These are phyloP conservation scores for Apodemia hepburni DNA, from an alignment of 2,888 invertebrate species.

Conservation along the genomic window DNA sequence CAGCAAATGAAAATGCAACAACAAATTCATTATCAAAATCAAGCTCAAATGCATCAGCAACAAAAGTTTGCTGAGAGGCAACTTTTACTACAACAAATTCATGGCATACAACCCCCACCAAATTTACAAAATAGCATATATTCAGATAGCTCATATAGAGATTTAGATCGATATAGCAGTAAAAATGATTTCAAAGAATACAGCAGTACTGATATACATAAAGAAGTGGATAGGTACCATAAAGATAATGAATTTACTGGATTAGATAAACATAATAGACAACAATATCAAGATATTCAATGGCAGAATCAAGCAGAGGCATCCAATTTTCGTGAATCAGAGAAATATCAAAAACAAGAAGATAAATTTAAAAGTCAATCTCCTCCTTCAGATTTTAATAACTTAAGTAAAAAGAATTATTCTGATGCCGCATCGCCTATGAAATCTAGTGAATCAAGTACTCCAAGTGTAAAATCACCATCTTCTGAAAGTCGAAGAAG, in stretches of 20 bases:
- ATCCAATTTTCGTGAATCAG: slow-evolving; percentile 51
- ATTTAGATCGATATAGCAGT: slow-evolving; percentile 68
- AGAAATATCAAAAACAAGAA: slow-evolving; percentile 53
- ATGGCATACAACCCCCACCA: slow-evolving; percentile 73
- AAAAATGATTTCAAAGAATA: slow-evolving; percentile 68
- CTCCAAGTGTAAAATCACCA: slow-evolving; percentile 71
- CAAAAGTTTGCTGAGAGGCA: slow-evolving; percentile 83
- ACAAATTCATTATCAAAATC: slow-evolving; percentile 82
- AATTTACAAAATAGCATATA: slow-evolving; percentile 74
- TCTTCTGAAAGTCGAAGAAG: slow-evolving; percentile 73
- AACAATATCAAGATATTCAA: slow-evolving; percentile 55
- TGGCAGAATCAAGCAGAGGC: slow-evolving; percentile 63
- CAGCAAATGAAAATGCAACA: slow-evolving; percentile 83
- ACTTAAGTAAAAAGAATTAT: slow-evolving; percentile 52
- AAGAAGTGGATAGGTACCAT: slow-evolving; percentile 58
- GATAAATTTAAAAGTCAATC: slow-evolving; percentile 57
- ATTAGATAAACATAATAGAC: slow-evolving; percentile 58
- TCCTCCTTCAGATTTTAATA: slow-evolving; percentile 55
- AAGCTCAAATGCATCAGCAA: slow-evolving; percentile 82
- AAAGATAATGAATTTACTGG: slow-evolving; percentile 66
- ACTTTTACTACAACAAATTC: slow-evolving; percentile 81
- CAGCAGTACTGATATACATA: slow-evolving; percentile 62
- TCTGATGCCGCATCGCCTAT: slow-evolving; percentile 57
- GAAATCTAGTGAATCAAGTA: slow-evolving; percentile 72
- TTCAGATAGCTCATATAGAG: slow-evolving; percentile 69